Conservation (phyloP, 2,888 invertebrate species). For the Apocheima hispidaria region DNA sequence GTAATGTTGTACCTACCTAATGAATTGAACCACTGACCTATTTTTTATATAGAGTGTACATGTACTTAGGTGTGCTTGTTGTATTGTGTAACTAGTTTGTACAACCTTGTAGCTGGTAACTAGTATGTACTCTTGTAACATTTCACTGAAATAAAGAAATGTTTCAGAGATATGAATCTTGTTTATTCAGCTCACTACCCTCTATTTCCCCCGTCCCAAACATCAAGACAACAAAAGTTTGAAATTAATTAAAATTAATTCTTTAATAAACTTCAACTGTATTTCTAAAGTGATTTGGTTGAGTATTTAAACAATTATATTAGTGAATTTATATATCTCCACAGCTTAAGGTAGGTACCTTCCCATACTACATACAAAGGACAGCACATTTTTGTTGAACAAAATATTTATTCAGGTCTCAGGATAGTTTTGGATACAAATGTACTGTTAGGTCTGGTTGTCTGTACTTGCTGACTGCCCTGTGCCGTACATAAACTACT, state of each 20-base stretch:
- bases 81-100: constrained; percentile 61
- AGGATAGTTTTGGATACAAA: no score
- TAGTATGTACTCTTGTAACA: constrained; percentile 70
- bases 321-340: no score
- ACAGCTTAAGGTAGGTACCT: no score
- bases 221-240: constrained; percentile 1
- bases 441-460: no score
- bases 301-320: no score
- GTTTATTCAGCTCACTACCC: constrained; percentile 60
- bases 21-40: constrained; percentile 21
- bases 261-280: not conserved
- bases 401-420: no score
- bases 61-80: constrained; percentile 41
- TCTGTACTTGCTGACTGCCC: no score
- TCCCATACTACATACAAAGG: no score
- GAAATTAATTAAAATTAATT: not conserved
- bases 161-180: constrained; percentile 74
- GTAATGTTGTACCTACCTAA: constrained; percentile 51
- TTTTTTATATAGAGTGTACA: constrained; percentile 40
- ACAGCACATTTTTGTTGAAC: no score
- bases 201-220: constrained; percentile 48
- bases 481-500: no score
- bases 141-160: constrained; percentile 77
- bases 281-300: not conserved
- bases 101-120: constrained; percentile 57